Base-by-base conservation (phyloP, 2,888 invertebrate genomes). In the Rhorus exstirpatorius region DNA sequence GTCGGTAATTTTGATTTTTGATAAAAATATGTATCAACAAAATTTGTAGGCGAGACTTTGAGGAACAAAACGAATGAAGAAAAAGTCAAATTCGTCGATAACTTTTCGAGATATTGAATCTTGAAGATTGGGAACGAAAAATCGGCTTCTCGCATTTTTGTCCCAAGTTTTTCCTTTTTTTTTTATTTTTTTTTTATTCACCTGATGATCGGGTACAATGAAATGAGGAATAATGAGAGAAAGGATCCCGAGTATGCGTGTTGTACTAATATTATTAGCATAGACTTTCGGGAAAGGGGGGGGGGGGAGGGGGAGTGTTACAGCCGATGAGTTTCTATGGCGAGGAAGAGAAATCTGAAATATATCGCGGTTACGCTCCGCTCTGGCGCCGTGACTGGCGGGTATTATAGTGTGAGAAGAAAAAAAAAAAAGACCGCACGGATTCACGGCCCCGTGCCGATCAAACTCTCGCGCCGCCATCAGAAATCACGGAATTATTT, bases 401-500 rank as follows among this genome's bases (percentile, higher is more conserved):
- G 61, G 12, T 6, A 3, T 14, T 14, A 14, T 61, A 61, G 17
- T 3, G 41, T n/a, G 10, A 21, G 31, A 31, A 21, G 41, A 41
- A 41, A 70, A 46, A 81, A 81, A 80, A 77, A 80, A 71, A 77
- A 68, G 61, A 77, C 38, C n/a, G n/a, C 67, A 49, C 81, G 81
- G 81, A 81, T 81, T 81, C 81, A 81, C 81, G 81, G 81, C 81
- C 81, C 77, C 81, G 81, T 81, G 81, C 72, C 81, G 77, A 81
- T 81, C 81, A 74, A 77, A 72, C 77, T 81, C 78, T 78, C 81
- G 72, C 46, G 65, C 53, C 60, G 61, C 61, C 55, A 24, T n/a
- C n/a, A n/a, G n/a, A n/a, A n/a, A n/a, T n/a, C n/a, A n/a, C n/a
- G n/a, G n/a, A n/a, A n/a, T n/a, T n/a, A 21, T 35, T 19, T 53